Percentiles rank a stretch among this genome's conserved stretches.
These are phyloP conservation scores for Polyploca ridens DNA, from an alignment of 2,888 invertebrate species.

Conservation along the genomic window DNA sequence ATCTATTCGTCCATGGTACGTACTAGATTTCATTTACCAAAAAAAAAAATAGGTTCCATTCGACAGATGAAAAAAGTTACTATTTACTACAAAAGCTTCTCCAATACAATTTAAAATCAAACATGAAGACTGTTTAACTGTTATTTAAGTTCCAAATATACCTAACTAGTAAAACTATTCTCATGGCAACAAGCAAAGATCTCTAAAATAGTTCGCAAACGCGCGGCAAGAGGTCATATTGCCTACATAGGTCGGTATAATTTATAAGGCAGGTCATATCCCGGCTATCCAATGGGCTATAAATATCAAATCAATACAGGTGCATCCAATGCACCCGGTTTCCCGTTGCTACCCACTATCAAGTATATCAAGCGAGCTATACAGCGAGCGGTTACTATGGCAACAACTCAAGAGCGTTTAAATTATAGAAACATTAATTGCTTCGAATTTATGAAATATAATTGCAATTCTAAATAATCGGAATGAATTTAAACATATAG, in stretches of 20 bases:
- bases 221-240: not conserved
- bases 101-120: too few species aligned
- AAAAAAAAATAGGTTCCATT: too few species aligned
- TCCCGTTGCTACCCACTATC: not conserved
- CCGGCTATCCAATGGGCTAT: not conserved
- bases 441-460: too few species aligned
- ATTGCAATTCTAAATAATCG: too few species aligned
- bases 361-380: not conserved
- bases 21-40: too few species aligned
- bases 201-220: not conserved
- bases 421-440: not conserved
- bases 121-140: too few species aligned
- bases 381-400: not conserved
- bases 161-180: not conserved
- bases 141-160: too few species aligned
- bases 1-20: too few species aligned
- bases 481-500: too few species aligned
- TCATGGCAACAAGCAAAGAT: not conserved
- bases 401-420: not conserved
- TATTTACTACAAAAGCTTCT: too few species aligned
- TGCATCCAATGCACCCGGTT: not conserved
- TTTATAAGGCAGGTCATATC: not conserved
- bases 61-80: too few species aligned
- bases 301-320: constrained; percentile 2
- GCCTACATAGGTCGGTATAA: not conserved